Conservation (phyloP, 2,888 invertebrate genomes). For the Rotaria magnacalcarata region DNA sequence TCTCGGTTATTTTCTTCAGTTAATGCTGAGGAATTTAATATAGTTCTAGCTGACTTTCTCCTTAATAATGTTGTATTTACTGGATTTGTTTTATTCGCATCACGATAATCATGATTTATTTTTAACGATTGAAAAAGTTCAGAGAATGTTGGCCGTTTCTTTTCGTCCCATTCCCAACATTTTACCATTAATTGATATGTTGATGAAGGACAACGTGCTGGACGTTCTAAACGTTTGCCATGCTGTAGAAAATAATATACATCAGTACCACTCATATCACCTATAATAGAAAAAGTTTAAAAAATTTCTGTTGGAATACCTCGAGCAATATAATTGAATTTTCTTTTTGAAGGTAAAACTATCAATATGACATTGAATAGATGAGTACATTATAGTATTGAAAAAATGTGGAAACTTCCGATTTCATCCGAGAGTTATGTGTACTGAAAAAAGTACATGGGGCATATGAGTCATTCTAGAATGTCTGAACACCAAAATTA, state of each 20-base stretch:
- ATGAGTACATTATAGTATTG: too few relatives aligned
- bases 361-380: too few relatives aligned
- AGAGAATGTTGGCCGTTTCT: constrained; percentile 44
- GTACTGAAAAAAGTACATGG: too few relatives aligned
- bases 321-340: too few relatives aligned
- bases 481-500: too few relatives aligned
- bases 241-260: constrained; percentile 42
- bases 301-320: not conserved
- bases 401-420: too few relatives aligned
- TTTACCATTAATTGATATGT: constrained; percentile 44
- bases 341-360: too few relatives aligned
- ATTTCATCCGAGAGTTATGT: too few relatives aligned
- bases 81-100: not conserved
- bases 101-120: constrained; percentile 41
- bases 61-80: not conserved
- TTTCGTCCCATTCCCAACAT: constrained; percentile 45
- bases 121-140: constrained; percentile 43
- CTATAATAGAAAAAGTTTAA: not conserved
- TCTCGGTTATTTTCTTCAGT: not conserved
- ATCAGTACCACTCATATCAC: constrained; percentile 44
- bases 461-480: too few relatives aligned
- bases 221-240: constrained; percentile 42
- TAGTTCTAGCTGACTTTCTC: not conserved
- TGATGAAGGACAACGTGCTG: constrained; percentile 39
- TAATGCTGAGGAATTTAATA: not conserved